Evolutionary conservation across 2,113 vertebrate genomes (phyloP).

Genomic region (Pluvianellus socialis): DNA sequence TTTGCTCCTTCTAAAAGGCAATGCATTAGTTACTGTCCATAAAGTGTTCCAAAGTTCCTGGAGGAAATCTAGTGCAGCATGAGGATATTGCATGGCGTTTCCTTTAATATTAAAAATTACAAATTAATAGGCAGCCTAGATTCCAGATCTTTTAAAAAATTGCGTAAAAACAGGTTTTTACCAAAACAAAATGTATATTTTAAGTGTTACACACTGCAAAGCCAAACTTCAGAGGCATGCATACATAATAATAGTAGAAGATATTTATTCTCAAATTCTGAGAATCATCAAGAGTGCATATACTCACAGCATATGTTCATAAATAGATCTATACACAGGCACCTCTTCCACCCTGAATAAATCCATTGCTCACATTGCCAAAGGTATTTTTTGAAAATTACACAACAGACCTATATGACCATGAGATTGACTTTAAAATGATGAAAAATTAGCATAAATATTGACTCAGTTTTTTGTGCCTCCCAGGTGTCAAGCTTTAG

Average conservation of each 20-base stretch:
- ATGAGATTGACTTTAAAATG: not conserved
- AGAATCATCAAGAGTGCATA: not conserved
- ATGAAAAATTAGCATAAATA: not conserved
- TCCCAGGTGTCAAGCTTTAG: not conserved
- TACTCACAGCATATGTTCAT: not conserved
- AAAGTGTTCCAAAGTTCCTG: not conserved
- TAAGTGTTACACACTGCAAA: not conserved
- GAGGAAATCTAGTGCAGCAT: not conserved
- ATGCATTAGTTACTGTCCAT: not conserved
- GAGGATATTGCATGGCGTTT: not conserved
- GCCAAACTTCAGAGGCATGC: not conserved
- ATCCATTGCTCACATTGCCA: not conserved
- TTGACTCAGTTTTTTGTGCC: not conserved
- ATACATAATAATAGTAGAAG: not conserved
- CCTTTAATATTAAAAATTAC: not conserved
- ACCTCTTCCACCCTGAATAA: not conserved
- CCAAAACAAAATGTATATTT: not conserved
- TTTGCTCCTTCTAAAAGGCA: not conserved
- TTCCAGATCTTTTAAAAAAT: not conserved
- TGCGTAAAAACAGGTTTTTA: not conserved
- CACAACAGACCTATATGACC: not conserved
- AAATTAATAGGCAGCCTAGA: not conserved
- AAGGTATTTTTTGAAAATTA: not conserved
- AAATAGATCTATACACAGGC: not conserved
- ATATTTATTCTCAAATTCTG: not conserved